A percentile compares a stretch with the other conserved stretches of the same genome.
These are phyloP conservation scores for Acrocephalus scirpaceus DNA, from an alignment of 2,797 vertebrate species.

Conservation along the genomic window DNA sequence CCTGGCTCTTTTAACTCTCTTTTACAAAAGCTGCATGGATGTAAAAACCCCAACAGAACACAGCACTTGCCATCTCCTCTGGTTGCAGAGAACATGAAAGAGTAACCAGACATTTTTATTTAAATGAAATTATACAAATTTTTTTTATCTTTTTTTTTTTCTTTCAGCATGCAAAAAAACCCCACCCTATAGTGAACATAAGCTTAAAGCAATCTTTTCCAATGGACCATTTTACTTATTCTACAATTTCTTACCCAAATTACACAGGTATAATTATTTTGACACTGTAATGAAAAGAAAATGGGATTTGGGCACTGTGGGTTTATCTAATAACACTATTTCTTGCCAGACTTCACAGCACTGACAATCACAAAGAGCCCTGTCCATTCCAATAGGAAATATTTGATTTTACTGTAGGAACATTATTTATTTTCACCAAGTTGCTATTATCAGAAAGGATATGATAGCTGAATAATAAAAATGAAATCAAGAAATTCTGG, in stretches of 20 bases:
- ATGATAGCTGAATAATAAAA: slow-evolving; percentile 89
- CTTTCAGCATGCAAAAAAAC: slow-evolving; percentile 65
- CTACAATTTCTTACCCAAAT: slow-evolving; percentile 85
- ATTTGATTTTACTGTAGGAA: slow-evolving; percentile 86
- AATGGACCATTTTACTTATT: slow-evolving; percentile 83
- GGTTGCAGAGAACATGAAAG: slow-evolving; percentile 66
- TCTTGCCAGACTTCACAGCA: slow-evolving; percentile 85
- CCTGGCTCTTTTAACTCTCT: slow-evolving; percentile 54
- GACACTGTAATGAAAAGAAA: slow-evolving; percentile 89
- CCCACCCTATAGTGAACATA: slow-evolving; percentile 76
- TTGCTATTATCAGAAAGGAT: slow-evolving; percentile 86
- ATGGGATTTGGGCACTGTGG: slow-evolving; percentile 87
- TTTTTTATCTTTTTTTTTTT: slow-evolving; percentile 16
- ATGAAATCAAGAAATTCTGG: slow-evolving; percentile 87
- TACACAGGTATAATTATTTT: slow-evolving; percentile 89
- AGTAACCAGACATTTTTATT: slow-evolving; percentile 69
- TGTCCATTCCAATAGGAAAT: slow-evolving; percentile 88
- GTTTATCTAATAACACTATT: slow-evolving; percentile 89
- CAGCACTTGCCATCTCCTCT: slow-evolving; percentile 55
- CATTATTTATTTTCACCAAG: slow-evolving; percentile 88
- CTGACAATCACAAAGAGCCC: slow-evolving; percentile 86
- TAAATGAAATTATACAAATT: slow-evolving; percentile 68
- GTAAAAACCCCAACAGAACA: slow-evolving; percentile 47
- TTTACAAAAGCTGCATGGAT: slow-evolving; percentile 33
- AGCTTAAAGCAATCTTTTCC: slow-evolving; percentile 77